These are phyloP conservation scores for Oxycera nigricornis DNA, from an alignment of 2,888 invertebrate species.

Conservation along the genomic window DNA sequence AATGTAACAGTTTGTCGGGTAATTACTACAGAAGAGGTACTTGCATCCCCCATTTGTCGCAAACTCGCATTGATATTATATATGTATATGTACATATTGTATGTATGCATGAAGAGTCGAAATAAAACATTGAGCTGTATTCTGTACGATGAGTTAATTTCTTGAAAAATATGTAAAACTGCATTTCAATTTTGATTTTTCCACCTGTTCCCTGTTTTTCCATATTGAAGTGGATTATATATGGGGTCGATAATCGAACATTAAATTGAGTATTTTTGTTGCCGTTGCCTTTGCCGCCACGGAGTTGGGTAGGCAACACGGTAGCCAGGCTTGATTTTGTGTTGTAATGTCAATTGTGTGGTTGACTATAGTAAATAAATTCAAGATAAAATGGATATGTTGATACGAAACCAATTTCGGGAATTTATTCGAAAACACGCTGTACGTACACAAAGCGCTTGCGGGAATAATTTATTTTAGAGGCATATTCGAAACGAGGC, in stretches of 20 bases:
- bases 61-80: conserved; percentile 30
- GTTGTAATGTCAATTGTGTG: conserved; percentile 21
- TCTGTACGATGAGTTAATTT: conserved; percentile 45
- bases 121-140: conserved; percentile 21
- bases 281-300: conserved; percentile 32
- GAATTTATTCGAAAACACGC: neutral
- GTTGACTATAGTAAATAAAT: conserved; percentile 23
- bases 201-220: conserved; percentile 20
- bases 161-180: conserved; percentile 47
- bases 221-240: conserved; percentile 36
- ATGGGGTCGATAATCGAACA: conserved; percentile 30
- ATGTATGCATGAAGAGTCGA: neutral
- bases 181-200: conserved; percentile 44
- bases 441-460: neutral
- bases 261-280: conserved; percentile 42
- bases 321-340: conserved; percentile 4
- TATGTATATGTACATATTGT: neutral
- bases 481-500: too few species aligned
- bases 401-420: conserved; percentile 25
- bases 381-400: conserved; percentile 27
- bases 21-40: conserved; percentile 1
- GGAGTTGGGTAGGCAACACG: conserved; percentile 23
- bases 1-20: conserved; percentile 1
- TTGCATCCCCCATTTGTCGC: conserved; percentile 37
- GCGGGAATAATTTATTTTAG: too few species aligned